Evolutionary conservation across 2,888 invertebrate genomes (phyloP), one percentile per base, ranked within the genome.

Genomic region (Halocaridina rubra): DNA sequence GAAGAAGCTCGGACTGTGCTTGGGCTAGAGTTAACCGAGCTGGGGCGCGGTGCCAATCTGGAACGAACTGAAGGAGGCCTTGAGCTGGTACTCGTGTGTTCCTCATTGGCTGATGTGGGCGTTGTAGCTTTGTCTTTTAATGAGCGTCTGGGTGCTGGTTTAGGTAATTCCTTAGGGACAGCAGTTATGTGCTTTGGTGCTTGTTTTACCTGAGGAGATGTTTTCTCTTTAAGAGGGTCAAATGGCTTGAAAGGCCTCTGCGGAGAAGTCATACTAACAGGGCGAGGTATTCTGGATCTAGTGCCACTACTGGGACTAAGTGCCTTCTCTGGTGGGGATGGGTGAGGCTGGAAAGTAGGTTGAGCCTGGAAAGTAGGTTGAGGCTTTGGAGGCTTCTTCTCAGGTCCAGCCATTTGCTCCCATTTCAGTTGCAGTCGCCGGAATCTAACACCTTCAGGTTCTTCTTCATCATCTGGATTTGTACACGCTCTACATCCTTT

Each of bases 401-500:
- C 81, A 19, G 69, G 92, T 13, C 92, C 93, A 88, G 94, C 94
- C 88, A 96, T 92, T 91, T 95, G 93, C 90, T 96, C 96, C 96
- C 96, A 96, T 90, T 95, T 95, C 90, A 95, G 93, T 90, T 95
- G 95, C 85, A 96, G 91, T 88, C 94, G 93, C 27, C 94, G 93
- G 92, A 96, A 96, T 90, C 95, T 94, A 86, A 93, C 93, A 24
- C 94, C 94, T 76, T 93, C 93, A 3, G 89, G 88, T 64, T 87
- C 88, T 19, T 87, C 88, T n/a, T 81, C 82, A 10, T 81, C 85
- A 16, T 76, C 87, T 72, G 77, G 78, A 22, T 86, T 86, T 61
- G 84, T 81, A 67, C 86, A 86, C 33, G 85, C 81, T 75, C 84
- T 85, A 29, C 78, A 80, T 59, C 88, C 86, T 46, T 86, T 88